Percentiles rank a stretch among this genome's conserved stretches.
Evolutionary conservation across 2,797 vertebrate species (phyloP).

Genomic region (Microhierax caerulescens): DNA sequence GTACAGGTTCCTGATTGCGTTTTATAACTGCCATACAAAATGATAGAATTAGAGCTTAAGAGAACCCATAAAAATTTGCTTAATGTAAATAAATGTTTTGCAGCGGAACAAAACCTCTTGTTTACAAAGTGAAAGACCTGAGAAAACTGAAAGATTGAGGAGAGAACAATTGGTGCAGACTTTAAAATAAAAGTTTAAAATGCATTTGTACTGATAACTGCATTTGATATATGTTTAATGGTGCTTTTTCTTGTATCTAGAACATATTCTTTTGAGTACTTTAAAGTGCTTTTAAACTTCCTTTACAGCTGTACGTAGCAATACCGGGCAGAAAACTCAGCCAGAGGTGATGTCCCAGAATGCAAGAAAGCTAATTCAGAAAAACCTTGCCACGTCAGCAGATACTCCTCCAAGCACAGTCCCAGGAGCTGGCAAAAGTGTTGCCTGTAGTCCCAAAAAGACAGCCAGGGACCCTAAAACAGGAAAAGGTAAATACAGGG

Average conservation of each 20-base stretch:
- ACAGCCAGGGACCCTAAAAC: constrained; percentile 96
- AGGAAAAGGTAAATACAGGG: constrained; percentile 86
- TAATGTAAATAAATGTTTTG: background rate
- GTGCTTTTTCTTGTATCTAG: background rate
- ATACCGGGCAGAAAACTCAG: constrained; percentile 93
- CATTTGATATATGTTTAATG: background rate
- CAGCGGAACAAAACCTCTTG: background rate
- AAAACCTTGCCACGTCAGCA: constrained; percentile 90
- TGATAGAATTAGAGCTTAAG: background rate
- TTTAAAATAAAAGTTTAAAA: background rate
- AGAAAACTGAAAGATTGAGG: background rate
- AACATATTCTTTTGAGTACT: background rate
- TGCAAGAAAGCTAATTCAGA: constrained; percentile 88
- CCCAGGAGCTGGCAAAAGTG: constrained; percentile 86
- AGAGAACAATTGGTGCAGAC: background rate
- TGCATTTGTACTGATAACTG: background rate
- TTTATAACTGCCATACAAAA: background rate
- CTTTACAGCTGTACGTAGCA: constrained; percentile 87
- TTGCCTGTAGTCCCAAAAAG: constrained; percentile 95
- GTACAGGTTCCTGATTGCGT: background rate
- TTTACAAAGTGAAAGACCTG: background rate
- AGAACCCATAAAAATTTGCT: background rate
- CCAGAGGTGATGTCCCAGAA: constrained; percentile 98
- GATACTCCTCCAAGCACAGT: constrained; percentile 91
- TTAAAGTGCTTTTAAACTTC: background rate